Base-by-base conservation (phyloP, 1,140 invertebrate species). In the Magallana angulata region DNA sequence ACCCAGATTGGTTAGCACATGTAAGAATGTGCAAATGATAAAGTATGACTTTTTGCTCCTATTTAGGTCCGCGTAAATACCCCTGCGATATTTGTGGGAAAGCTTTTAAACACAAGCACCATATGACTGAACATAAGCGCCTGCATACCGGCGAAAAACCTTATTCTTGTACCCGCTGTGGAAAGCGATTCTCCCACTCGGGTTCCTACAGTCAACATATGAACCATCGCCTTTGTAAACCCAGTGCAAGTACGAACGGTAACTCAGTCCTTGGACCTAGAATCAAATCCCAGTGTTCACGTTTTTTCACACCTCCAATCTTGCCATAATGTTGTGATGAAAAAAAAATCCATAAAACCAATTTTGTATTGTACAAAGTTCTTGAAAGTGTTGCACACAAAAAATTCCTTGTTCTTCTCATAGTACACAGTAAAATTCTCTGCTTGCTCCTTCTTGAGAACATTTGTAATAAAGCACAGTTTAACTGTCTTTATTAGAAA, bases 71-170 rank as follows among this genome's bases (percentile, higher is more conserved):
- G 59, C 88, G 88, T 89, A 86, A 85, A 30, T 87, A 89, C 62
- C 98, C 99, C 95, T 99, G 99, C 95, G 96, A 98, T 94, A 97
- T 98, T 91, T 99, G 99, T 95, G 96, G 97, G 18, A 99, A 99
- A 95, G 99, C 99, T 80, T 99, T 99, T 96, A 99, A 99, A 95
- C 99, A 99, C 96, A 99, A 99, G 96, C 99, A 99, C 95, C 99
- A 99, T 94, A 96, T 99, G 90, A 99, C 98, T 62, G 99, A 99
- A 95, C 99, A 99, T 96, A 98, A 98, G 94, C 97, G 99, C 89
- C 96, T 99, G 87, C 99, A 99, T 96, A 99, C 97, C 84, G 99
- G 99, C n/a, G 98, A 99, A 95, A 99, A 99, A 95, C 98, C 98
- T 16, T 99, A 99, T 95, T 98, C 99, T 95, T 99, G 99, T 95